These are phyloP conservation scores for Allobates femoralis DNA, from an alignment of 2,797 vertebrate genomes.

Conservation along the genomic window DNA sequence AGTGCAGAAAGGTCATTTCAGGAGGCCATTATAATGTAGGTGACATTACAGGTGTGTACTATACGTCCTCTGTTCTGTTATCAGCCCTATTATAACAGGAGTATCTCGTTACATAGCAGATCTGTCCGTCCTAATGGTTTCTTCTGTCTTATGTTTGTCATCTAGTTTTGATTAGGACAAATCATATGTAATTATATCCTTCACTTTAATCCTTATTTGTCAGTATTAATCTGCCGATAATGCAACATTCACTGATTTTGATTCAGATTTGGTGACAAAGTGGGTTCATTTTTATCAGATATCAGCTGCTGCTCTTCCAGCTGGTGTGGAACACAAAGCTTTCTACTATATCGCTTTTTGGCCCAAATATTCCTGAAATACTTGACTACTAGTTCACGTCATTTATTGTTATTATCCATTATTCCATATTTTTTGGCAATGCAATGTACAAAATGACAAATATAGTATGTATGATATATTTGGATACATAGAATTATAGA, in stretches of 20 bases:
- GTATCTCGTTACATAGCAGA: slow-evolving; percentile 36
- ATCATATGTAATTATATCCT: slow-evolving; percentile 57
- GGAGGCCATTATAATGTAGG: slow-evolving; percentile 50
- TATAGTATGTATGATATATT: neutral
- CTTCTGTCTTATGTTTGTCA: slow-evolving; percentile 63
- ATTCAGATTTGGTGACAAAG: slow-evolving; percentile 46
- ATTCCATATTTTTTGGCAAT: neutral
- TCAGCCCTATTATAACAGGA: slow-evolving; percentile 19
- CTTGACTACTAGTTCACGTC: neutral
- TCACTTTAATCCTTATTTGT: slow-evolving; percentile 55
- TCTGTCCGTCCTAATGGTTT: slow-evolving; percentile 42
- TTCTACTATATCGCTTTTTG: slow-evolving; percentile 1
- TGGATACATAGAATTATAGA: neutral
- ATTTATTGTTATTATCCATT: neutral
- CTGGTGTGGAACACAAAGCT: slow-evolving; percentile 36
- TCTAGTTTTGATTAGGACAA: slow-evolving; percentile 63
- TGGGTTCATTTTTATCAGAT: slow-evolving; percentile 44
- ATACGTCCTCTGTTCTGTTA: slow-evolving; percentile 52
- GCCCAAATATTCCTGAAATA: neutral
- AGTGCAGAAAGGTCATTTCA: slow-evolving; percentile 45
- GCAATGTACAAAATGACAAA: neutral
- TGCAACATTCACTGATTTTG: slow-evolving; percentile 40
- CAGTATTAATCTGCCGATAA: slow-evolving; percentile 51
- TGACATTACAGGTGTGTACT: slow-evolving; percentile 50
- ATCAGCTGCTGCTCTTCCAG: neutral